These are phyloP conservation scores for Apoda limacodes DNA, from an alignment of 2,888 invertebrate genomes.

Conservation along the genomic window DNA sequence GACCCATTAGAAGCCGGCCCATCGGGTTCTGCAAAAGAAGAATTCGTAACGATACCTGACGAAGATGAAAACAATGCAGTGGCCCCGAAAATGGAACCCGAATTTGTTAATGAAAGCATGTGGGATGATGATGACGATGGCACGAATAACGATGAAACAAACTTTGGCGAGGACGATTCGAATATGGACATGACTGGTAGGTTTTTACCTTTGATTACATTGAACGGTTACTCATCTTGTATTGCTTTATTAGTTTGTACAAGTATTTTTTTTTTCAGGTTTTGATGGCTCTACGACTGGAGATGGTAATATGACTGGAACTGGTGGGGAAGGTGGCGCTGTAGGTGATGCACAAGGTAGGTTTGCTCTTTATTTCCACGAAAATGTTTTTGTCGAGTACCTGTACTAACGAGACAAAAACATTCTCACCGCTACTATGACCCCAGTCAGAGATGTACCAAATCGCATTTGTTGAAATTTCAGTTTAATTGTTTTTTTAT, in stretches of 20 bases:
- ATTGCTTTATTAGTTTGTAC: no score
- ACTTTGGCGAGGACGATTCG: conserved; percentile 75
- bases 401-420: no score
- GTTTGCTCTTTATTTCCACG: conserved; percentile 35
- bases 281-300: conserved; percentile 65
- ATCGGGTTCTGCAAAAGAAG: conserved; percentile 65
- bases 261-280: no score
- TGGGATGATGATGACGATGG: conserved; percentile 73
- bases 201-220: conserved; percentile 16
- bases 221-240: not conserved
- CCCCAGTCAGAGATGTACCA: no score
- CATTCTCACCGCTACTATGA: no score
- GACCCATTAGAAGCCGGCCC: conserved; percentile 74
- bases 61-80: conserved; percentile 68
- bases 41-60: conserved; percentile 65
- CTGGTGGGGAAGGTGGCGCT: conserved; percentile 59
- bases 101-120: conserved; percentile 72
- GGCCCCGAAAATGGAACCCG: conserved; percentile 76
- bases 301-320: conserved; percentile 60
- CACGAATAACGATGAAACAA: conserved; percentile 72
- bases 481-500: conserved; percentile 7
- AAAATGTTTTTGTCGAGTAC: no score
- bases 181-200: conserved; percentile 74
- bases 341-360: conserved; percentile 71
- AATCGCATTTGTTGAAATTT: no score